Percentiles rank a stretch among this genome's conserved stretches.
phyloP scores from a whole-genome alignment of 2,113 vertebrate species.

The Petrocephalus zakoni region DNA sequence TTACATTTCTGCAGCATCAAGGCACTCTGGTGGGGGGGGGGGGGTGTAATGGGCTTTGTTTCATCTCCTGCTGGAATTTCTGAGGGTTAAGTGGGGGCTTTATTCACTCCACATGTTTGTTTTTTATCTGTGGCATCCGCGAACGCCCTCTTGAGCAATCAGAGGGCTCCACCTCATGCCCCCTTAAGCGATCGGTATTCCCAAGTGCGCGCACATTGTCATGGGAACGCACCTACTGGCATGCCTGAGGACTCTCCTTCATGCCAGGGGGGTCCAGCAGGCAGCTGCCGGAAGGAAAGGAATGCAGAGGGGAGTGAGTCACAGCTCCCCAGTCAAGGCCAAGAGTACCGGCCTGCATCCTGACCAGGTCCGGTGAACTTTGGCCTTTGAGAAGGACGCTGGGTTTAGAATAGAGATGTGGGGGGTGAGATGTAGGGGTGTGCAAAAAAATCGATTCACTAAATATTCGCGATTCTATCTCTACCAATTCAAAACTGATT shows the following conservation, averaged over 20 bases:
- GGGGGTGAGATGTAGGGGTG: too few relatives aligned
- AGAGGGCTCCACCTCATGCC: neutral
- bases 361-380: neutral
- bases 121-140: neutral
- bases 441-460: too few relatives aligned
- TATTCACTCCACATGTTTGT: slow-evolving; percentile 8
- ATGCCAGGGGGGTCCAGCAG: neutral
- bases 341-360: neutral
- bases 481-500: too few relatives aligned
- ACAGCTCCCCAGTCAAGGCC: neutral
- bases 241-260: neutral
- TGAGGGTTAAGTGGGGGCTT: neutral
- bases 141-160: neutral
- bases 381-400: neutral
- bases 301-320: neutral
- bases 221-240: neutral
- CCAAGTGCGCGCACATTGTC: neutral
- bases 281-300: neutral
- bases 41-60: neutral
- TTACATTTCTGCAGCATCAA: too few relatives aligned
- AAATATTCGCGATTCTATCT: too few relatives aligned
- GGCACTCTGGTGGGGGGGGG: neutral
- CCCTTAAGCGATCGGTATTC: neutral
- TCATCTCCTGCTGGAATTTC: neutral
- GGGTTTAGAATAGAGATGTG: neutral